Base-by-base conservation (phyloP, 2,797 vertebrate genomes). In the Saguinus oedipus region DNA sequence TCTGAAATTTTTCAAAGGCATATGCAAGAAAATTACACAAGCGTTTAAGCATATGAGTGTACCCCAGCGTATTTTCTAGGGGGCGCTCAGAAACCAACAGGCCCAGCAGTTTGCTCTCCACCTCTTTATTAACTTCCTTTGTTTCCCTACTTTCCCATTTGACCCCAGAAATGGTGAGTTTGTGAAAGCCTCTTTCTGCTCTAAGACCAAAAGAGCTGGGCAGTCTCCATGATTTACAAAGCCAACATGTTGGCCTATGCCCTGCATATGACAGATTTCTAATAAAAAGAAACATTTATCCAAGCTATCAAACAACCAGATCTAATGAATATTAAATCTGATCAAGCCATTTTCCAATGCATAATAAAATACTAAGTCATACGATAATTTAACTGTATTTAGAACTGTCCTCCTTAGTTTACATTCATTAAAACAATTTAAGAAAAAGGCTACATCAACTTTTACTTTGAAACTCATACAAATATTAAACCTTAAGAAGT, bases 381-480 rank as follows among this genome's bases (percentile, higher is more conserved):
- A 4, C 92, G 88, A 78, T 90, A 96, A 96, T 95, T 96, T 36
- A 97, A 82, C n/a, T 93, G 22, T 75, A 90, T 95, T 91, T 95
- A 87, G 22, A 91, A 90, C 89, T 87, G 87, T 72, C 74, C 75
- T 61, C 76, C 78, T 42, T 39, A 61, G 36, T 11, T 83, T 27
- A 93, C 91, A 90, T 44, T 27, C 88, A 95, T 55, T 95, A 68
- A 57, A 88, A 96, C 93, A 97, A 75, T 88, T 12, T 22, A 94
- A 96, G 15, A 79, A 96, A 97, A 96, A 81, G 42, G 44, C 33
- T 36, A 97, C 90, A 96, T 24, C 17, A 93, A 42, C 93, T 94
- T 92, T 97, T 93, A 97, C 95, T 90, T 97, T 94, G 98, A 82
- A 97, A 80, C 96, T 88, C 97, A 97, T 92, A 70, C 84, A 90